Evolutionary conservation across 23 tunicate species (phyloP).

Genomic region (Trididemnum nubilum): DNA sequence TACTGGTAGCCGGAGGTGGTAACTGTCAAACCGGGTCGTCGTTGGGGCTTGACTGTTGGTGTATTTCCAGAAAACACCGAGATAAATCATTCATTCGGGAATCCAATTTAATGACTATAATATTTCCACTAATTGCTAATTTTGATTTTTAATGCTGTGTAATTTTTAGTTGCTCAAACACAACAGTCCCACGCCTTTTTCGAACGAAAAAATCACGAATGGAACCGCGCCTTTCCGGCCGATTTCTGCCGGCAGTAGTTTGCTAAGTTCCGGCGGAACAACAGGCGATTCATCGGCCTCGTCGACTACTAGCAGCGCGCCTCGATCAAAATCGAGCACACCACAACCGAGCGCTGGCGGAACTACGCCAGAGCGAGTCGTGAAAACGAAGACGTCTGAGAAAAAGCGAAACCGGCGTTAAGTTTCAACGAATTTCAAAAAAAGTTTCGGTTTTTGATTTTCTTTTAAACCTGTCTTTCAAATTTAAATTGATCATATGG

Average conservation of each 20-base stretch:
- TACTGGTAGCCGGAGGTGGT: too few relatives aligned
- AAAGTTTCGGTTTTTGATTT: background rate
- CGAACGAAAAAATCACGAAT: background rate
- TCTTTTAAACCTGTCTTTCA: background rate
- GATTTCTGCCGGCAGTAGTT: background rate
- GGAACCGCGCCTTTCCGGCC: background rate
- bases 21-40: too few relatives aligned
- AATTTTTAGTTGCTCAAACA: background rate
- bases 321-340: conserved; percentile 61
- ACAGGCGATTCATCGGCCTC: conserved; percentile 44
- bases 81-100: too few relatives aligned
- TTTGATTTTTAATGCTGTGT: too few relatives aligned
- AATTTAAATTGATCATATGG: conserved; percentile 7
- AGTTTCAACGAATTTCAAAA: background rate
- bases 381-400: conserved; percentile 23
- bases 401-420: conserved; percentile 46
- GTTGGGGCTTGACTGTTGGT: too few relatives aligned
- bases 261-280: conserved; percentile 23
- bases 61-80: too few relatives aligned
- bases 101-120: too few relatives aligned
- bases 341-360: conserved; percentile 80
- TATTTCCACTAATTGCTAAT: too few relatives aligned
- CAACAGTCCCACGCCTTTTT: background rate
- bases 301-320: conserved; percentile 32
- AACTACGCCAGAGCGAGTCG: conserved; percentile 52